phyloP scores from a whole-genome alignment of 2,113 vertebrate species.

The Jaculus jaculus region DNA sequence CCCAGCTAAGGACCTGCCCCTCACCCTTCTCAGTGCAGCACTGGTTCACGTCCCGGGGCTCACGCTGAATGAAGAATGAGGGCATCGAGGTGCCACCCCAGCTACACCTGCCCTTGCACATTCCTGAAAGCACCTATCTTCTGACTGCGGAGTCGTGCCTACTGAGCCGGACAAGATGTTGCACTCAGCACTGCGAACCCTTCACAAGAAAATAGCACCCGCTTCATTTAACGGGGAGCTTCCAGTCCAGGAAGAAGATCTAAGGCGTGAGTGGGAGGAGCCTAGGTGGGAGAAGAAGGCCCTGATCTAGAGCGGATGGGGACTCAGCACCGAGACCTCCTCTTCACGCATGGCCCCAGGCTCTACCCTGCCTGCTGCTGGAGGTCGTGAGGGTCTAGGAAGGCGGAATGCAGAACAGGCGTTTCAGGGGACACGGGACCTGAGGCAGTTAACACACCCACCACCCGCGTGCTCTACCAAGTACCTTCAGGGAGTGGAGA shows the following conservation, averaged over 20 bases:
- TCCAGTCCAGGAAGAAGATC: not conserved
- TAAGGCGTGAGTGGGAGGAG: not conserved
- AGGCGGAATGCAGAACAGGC: not conserved
- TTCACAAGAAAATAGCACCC: not conserved
- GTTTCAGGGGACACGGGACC: rapidly evolving
- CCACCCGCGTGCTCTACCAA: too few species aligned
- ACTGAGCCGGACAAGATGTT: not conserved
- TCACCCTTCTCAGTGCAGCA: not conserved
- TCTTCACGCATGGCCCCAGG: too few species aligned
- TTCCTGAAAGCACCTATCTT: not conserved
- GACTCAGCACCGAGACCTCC: not conserved
- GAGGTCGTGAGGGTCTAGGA: not conserved
- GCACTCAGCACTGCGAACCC: not conserved
- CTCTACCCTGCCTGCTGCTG: not conserved
- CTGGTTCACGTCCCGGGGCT: not conserved
- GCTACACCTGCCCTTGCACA: rapidly evolving
- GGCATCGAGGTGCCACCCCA: rapidly evolving
- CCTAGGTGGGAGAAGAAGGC: not conserved
- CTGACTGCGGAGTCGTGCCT: too few species aligned
- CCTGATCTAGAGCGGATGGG: rapidly evolving
- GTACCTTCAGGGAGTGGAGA: not conserved
- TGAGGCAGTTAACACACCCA: rapidly evolving
- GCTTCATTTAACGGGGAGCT: not conserved
- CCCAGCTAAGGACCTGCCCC: too few species aligned
- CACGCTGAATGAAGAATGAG: rapidly evolving